Evolutionary conservation across 2,113 vertebrate genomes (phyloP), one percentile per base, ranked within the genome.

Genomic region (Dissostichus mawsoni): DNA sequence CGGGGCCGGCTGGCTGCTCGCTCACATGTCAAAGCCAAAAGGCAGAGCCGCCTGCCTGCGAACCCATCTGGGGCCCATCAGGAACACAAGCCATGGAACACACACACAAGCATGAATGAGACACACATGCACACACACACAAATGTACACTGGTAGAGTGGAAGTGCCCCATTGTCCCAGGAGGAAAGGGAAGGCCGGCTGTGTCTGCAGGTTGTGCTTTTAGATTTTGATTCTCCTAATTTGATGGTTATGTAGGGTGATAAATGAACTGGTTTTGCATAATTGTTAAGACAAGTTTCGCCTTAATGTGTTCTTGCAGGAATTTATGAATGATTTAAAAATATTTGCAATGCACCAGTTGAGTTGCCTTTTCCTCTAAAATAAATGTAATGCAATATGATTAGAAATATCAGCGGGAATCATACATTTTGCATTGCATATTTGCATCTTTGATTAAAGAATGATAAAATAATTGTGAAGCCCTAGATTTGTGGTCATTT

Each of bases 1-100:
- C 87, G 29, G 76, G 75, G 76, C 77, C 64, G 66, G 41, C 80
- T 82, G 88, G 83, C 87, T 85, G 85, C 81, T 86, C 0, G 29
- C 74, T 92, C 90, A 85, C 87, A 90, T 85, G 86, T 83, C 85
- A 80, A 70, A 88, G 90, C 90, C 90, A 91, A 90, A 85, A 91
- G 91, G 84, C 87, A 87, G 82, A 80, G 84, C 88, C 77, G 79
- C 85, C 76, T 84, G 89, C 82, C 84, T 91, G 85, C 25, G 71
- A 48, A 50, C 85, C 91, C 83, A 92, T 92, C 85, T 92, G 88
- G 89, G 86, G 80, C 76, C 82, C 85, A 69, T 83, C 85, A 85
- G 79, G 69, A 89, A 79, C 75, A 86, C 65, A 69, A 69, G 56
- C 23, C 73, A 68, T 70, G 57, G 33, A 57, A 29, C 64, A 63